These are phyloP conservation scores for Armadillidium nasatum DNA, from an alignment of 1,140 invertebrate genomes.

Conservation along the genomic window DNA sequence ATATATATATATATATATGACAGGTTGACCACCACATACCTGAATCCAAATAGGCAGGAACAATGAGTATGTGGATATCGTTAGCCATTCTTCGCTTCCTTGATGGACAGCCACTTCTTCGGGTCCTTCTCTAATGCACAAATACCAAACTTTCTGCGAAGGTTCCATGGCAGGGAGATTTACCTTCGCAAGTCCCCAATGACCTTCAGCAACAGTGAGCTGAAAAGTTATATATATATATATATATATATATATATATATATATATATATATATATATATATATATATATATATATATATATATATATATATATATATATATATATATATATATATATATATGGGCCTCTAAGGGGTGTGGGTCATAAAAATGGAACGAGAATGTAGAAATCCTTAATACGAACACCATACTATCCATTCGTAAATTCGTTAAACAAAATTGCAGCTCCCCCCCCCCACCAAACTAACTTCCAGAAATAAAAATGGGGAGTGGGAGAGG, in stretches of 20 bases:
- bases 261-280: conserved; percentile 13
- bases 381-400: too few relatives aligned
- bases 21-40: background rate
- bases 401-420: too few relatives aligned
- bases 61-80: conserved; percentile 61
- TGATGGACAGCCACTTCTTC: conserved; percentile 63
- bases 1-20: too few relatives aligned
- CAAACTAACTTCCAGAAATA: too few relatives aligned
- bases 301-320: conserved; percentile 21
- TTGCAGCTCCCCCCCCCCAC: too few relatives aligned
- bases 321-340: conserved; percentile 20
- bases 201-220: conserved; percentile 52
- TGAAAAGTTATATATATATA: conserved; percentile 5
- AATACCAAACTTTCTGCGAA: conserved; percentile 47
- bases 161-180: conserved; percentile 39
- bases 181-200: conserved; percentile 33
- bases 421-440: too few relatives aligned
- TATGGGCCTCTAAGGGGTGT: background rate
- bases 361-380: too few relatives aligned
- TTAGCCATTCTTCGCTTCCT: conserved; percentile 59
- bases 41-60: conserved; percentile 65
- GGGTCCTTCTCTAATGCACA: conserved; percentile 36
- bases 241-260: conserved; percentile 17
- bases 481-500: too few relatives aligned
- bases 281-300: conserved; percentile 21